These are phyloP conservation scores for Lepus timidus DNA, from an alignment of 2,113 vertebrate species.

Conservation along the genomic window DNA sequence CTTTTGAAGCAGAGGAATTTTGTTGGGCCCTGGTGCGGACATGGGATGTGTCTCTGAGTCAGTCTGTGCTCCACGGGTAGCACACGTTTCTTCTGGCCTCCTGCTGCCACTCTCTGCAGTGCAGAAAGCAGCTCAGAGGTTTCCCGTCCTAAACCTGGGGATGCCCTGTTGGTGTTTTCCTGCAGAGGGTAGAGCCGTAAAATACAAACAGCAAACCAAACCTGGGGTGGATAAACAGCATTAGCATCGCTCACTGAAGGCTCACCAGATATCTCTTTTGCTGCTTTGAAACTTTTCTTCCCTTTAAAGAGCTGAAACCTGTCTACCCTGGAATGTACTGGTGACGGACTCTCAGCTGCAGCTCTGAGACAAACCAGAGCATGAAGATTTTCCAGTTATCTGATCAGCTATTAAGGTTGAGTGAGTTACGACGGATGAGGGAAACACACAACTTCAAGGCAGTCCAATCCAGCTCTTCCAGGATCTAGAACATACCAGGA, in stretches of 20 bases:
- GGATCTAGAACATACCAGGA: not conserved
- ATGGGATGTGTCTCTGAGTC: constrained; percentile 40
- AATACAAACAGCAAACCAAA: constrained; percentile 62
- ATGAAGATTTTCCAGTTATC: not conserved
- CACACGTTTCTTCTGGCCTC: not conserved
- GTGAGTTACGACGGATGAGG: constrained; percentile 25
- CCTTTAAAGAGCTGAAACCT: not conserved
- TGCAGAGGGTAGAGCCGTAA: constrained; percentile 52
- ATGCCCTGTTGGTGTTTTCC: constrained; percentile 51
- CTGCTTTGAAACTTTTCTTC: not conserved
- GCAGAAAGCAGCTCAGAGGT: constrained; percentile 69
- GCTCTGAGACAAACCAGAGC: constrained; percentile 10
- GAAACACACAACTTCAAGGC: constrained; percentile 26
- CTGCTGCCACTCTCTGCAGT: constrained; percentile 67
- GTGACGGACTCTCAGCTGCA: constrained; percentile 56
- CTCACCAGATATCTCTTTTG: constrained; percentile 21
- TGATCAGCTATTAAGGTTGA: not conserved
- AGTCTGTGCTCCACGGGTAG: constrained; percentile 54
- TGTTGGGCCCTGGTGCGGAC: not conserved
- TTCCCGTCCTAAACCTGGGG: not conserved
- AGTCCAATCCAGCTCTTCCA: not conserved
- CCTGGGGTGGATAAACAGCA: constrained; percentile 20
- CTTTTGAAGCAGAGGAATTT: constrained; percentile 59
- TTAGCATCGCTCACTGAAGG: not conserved
- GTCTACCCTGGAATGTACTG: constrained; percentile 40